Base-by-base conservation (phyloP, 1,140 invertebrate genomes). In the Cydia amplana region DNA sequence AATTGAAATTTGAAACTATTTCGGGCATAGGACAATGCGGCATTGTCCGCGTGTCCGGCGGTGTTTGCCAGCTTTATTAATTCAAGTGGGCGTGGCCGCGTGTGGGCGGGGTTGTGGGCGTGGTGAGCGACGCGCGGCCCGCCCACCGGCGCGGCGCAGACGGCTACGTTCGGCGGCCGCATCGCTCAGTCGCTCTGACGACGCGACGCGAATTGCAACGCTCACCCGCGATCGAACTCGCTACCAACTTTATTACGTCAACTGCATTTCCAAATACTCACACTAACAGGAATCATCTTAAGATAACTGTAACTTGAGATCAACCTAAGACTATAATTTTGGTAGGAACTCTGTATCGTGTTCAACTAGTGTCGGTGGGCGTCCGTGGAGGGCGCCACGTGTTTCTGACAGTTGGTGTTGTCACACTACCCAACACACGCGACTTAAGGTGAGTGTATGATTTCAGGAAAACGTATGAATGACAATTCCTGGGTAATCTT, bases 1-100 rank as follows among this genome's bases (percentile, higher is more conserved):
- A 92, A 92, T 92, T 91, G 89, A 92, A 92, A 92, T 89, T 92
- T 92, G 89, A 92, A 92, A 92, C 91, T 92, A 91, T 92, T 92
- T 91, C 87, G 91, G 89, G 86, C 85, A 84, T 77, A 85, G 91
- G 91, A 92, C 91, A 92, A 92, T 90, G 88, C 83, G 74, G 88
- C 85, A 91, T 92, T 92, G 91, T 92, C 91, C 91, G 90, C 87
- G 87, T 92, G 90, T 91, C 90, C 90, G 83, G 83, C 82, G 85
- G 85, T 92, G 90, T 92, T 92, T 92, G 90, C 88, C 83, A 86
- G 87, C 87, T 90, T 91, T 92, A 92, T 92, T 92, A 92, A 92
- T 92, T 90, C 89, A 91, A 86, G 82, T 85, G 85, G 90, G 90
- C 89, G 90, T 91, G 85, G 74, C 64, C 23, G 78, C 43, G 73